Evolutionary conservation across 2,888 invertebrate species (phyloP), one percentile per base, ranked within the genome.

Genomic region (Carterocephalus palaemon): DNA sequence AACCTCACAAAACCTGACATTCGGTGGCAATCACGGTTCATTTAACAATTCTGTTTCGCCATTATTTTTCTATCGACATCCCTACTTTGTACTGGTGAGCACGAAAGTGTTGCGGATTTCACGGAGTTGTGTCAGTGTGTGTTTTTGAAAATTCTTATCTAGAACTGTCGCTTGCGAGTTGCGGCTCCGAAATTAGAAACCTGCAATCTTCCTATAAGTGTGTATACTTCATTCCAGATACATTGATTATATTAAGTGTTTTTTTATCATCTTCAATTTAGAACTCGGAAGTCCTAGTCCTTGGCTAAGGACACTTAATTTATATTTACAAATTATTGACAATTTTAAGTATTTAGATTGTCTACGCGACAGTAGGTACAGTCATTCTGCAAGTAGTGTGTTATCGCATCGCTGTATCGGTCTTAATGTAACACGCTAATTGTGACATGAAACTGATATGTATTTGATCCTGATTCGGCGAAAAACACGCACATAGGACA

Each of bases 61-160:
- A 40, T 40, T 40, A 40, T 40, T 41, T 39, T 33, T 33, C 23
- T 41, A 41, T 33, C 12, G 41, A 41, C 41, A 19, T 19, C 41
- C 32, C 41, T 32, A 32, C 16, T 15, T 24, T 16, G 32, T 41
- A 32, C 31, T 32, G 31, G 5, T 8, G 13, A 12, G 41, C 32
- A 22, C 40, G 16, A 31, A 40, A 10, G n/a, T 19, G 3, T 5
- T 17, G 5, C 5, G 17, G 17, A 17, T 3, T 3, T 17, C 17
- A 5, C 17, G 3, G 17, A 17, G 5, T 17, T 17, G n/a, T n/a
- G n/a, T n/a, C n/a, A n/a, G n/a, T 17, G 5, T 17, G 17, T 17
- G 17, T 17, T 17, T n/a, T n/a, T n/a, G n/a, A n/a, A n/a, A n/a
- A n/a, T n/a, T n/a, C n/a, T n/a, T n/a, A n/a, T n/a, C n/a, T n/a